phyloP scores from a whole-genome alignment of 2,888 invertebrate species.

The Sphaerophoria taeniata region DNA sequence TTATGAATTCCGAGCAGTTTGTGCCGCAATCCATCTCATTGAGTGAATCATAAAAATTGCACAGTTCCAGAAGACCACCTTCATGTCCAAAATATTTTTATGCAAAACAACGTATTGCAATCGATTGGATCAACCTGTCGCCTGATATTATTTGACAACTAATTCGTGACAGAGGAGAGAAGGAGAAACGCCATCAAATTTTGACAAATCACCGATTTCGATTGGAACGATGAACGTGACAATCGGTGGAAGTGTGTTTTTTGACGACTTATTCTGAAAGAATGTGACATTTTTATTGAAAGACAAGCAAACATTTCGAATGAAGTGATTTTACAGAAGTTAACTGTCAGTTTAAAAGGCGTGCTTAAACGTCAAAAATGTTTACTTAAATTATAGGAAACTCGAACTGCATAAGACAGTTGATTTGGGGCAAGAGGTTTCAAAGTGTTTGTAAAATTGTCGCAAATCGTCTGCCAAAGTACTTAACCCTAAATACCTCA shows the following conservation, averaged over 20 bases:
- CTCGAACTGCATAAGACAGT: background rate
- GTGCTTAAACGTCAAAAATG: background rate
- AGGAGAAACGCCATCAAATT: slow-evolving; percentile 7
- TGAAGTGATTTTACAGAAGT: background rate
- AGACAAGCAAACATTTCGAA: slow-evolving; percentile 2
- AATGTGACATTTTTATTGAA: slow-evolving; percentile 39
- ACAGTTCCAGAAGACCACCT: slow-evolving; percentile 18
- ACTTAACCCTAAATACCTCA: no score
- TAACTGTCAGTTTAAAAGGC: background rate
- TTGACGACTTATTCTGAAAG: slow-evolving; percentile 30
- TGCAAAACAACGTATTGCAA: slow-evolving; percentile 25
- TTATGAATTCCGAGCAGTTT: slow-evolving; percentile 29
- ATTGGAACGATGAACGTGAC: slow-evolving; percentile 28
- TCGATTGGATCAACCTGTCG: slow-evolving; percentile 4
- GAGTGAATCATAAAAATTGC: slow-evolving; percentile 24
- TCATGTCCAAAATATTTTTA: slow-evolving; percentile 9
- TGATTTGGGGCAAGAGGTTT: background rate
- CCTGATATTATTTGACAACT: slow-evolving; percentile 19
- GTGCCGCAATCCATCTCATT: background rate
- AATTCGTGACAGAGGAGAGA: background rate
- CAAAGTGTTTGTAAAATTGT: no score
- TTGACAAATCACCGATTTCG: slow-evolving; percentile 31
- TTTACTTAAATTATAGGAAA: background rate
- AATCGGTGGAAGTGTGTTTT: slow-evolving; percentile 1
- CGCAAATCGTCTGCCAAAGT: no score